phyloP scores from a whole-genome alignment of 2,888 invertebrate species.

The Agrotis exclamationis region DNA sequence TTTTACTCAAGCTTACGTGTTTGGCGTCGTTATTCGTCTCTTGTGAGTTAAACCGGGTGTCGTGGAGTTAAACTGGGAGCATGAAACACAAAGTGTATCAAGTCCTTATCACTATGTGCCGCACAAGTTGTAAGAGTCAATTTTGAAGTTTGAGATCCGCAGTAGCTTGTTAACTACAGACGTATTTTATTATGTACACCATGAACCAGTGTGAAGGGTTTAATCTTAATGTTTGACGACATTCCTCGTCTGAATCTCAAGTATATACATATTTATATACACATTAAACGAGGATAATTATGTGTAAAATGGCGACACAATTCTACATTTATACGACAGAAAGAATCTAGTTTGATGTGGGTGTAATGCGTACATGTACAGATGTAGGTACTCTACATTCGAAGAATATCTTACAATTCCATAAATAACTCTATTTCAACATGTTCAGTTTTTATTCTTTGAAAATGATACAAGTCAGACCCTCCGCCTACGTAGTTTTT shows the following conservation, averaged over 20 bases:
- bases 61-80: constrained; percentile 38
- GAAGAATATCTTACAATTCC: background rate
- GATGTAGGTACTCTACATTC: background rate
- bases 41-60: constrained; percentile 42
- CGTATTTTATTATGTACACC: background rate
- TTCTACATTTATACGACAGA: background rate
- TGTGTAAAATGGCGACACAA: background rate
- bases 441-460: background rate
- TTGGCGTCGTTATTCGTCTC: constrained; percentile 37
- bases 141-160: constrained; percentile 40
- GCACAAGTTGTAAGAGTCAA: constrained; percentile 44
- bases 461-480: background rate
- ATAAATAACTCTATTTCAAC: too few relatives aligned
- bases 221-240: constrained; percentile 35
- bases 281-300: background rate
- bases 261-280: background rate
- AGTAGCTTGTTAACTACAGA: constrained; percentile 34
- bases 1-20: constrained; percentile 28
- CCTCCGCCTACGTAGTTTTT: background rate
- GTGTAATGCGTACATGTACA: background rate
- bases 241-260: constrained; percentile 4
- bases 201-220: constrained; percentile 13
- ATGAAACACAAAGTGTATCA: constrained; percentile 46
- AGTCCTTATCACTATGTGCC: constrained; percentile 51
- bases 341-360: background rate